Evolutionary conservation across 2,113 vertebrate species (phyloP).

Genomic region (Rhipidura dahli): DNA sequence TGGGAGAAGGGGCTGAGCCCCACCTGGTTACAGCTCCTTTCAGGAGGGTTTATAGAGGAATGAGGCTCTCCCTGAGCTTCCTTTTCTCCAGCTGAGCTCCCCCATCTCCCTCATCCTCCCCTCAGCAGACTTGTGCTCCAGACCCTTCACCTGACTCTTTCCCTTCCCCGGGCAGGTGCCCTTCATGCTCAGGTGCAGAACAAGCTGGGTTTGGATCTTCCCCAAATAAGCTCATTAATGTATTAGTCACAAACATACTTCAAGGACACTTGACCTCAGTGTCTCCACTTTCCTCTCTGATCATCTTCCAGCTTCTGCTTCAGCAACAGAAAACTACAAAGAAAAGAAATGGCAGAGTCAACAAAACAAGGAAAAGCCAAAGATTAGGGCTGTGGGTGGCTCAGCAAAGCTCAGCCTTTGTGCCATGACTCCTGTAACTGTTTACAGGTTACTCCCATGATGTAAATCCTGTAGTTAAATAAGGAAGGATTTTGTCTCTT

Average conservation of each 20-base stretch:
- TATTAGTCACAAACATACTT: conserved; percentile 63
- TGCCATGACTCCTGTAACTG: background rate
- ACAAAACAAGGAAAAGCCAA: conserved; percentile 24
- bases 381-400: background rate
- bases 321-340: conserved; percentile 54
- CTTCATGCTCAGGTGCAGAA: conserved; percentile 44
- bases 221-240: conserved; percentile 50
- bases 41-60: background rate
- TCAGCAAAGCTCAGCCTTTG: background rate
- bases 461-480: background rate
- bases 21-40: background rate
- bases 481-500: background rate
- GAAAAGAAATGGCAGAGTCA: conserved; percentile 45
- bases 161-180: background rate
- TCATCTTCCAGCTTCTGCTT: conserved; percentile 65
- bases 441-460: conserved; percentile 16
- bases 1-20: background rate
- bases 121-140: background rate
- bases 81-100: background rate
- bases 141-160: background rate
- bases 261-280: conserved; percentile 62
- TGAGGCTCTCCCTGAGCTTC: background rate
- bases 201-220: conserved; percentile 46
- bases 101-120: background rate
- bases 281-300: conserved; percentile 54